These are phyloP conservation scores for Hipposideros larvatus DNA, from an alignment of 2,797 vertebrate genomes.

Conservation along the genomic window DNA sequence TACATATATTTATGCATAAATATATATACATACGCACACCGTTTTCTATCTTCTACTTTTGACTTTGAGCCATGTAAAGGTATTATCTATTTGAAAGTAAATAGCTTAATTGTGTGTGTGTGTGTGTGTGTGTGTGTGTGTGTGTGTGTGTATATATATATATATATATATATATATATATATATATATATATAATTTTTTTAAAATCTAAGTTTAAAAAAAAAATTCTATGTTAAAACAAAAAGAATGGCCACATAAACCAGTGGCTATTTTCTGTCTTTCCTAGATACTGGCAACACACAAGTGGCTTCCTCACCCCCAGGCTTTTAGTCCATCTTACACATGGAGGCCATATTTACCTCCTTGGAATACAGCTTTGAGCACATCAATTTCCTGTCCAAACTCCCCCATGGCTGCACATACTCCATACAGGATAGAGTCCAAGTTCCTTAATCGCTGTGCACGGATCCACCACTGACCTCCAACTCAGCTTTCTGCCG, in stretches of 20 bases:
- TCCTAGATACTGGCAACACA: neutral
- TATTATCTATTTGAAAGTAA: neutral
- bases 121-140: neutral
- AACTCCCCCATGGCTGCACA: neutral
- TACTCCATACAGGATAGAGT: neutral
- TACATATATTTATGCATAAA: neutral
- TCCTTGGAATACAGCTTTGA: neutral
- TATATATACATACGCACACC: neutral
- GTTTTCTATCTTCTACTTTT: neutral
- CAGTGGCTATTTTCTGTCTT: neutral
- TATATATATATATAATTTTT: neutral
- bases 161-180: too few relatives aligned
- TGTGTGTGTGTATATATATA: neutral
- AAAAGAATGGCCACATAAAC: neutral
- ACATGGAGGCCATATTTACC: neutral
- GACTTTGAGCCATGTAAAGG: neutral
- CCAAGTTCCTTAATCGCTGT: neutral
- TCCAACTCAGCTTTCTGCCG: too few relatives aligned
- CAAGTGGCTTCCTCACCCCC: neutral
- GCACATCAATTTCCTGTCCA: neutral
- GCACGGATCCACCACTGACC: neutral
- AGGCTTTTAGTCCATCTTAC: neutral
- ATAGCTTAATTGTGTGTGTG: neutral
- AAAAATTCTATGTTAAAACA: neutral
- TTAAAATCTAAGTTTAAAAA: neutral